Base-by-base conservation (phyloP, 2,888 invertebrate species). In the Oligia latruncula region DNA sequence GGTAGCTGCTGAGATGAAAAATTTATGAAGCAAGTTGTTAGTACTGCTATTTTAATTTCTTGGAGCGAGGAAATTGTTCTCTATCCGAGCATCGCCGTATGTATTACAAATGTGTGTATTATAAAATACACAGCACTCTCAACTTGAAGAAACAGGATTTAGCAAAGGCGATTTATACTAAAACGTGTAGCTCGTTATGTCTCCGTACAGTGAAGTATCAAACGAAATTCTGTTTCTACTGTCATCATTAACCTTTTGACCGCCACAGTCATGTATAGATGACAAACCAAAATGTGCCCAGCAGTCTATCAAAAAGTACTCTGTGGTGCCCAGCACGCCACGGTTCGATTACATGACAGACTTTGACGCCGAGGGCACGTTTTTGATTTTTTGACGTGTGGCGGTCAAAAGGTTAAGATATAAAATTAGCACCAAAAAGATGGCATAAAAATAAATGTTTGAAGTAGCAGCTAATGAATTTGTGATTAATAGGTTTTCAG, bases 41-140 rank as follows among this genome's bases (percentile, higher is more conserved):
- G 75, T 74, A 55, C 62, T 43, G 64, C 55, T 71, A 20, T 60
- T 64, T 40, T 62, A 29, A n/a, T 71, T 55, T 60, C n/a, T 49
- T 55, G 58, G 66, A 78, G 73, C 35, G 40, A 74, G 20, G 15
- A 68, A 74, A 83, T 40, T 76, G 60, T 75, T 62, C n/a, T 58
- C 52, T 60, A 29, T 52, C 29, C 1, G 23, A 52, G 58, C 35
- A 23, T 52, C 46, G 40, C 46, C 23, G 35, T 81, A 35, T 35
- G 29, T 29, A 29, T 29, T 29, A 29, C 29, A 29, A 29, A 29
- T 29, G 29, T 29, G 29, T 29, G 29, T 29, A 71, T 77, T 77
- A 68, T 71, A 67, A 68, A 82, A 64, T 23, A 70, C 43, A 60
- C 35, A 55, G 70, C n/a, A 49, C 43, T 81, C 40, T 17, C 35